Evolutionary conservation across 2,888 invertebrate species (phyloP).

Genomic region (Entomobrya proxima): DNA sequence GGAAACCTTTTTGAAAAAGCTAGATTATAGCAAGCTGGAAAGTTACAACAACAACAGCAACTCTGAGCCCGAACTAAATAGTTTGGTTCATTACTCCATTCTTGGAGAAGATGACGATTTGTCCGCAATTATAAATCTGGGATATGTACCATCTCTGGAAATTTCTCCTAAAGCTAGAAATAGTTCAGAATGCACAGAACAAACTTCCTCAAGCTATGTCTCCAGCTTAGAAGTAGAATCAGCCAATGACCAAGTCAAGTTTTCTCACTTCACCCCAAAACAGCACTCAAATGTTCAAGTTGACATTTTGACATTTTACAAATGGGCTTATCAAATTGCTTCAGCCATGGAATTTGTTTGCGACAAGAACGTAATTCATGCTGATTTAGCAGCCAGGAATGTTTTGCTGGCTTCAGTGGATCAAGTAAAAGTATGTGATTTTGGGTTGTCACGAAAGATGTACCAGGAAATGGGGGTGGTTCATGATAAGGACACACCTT

Average conservation of each 20-base stretch:
- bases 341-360: conserved; percentile 56
- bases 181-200: neutral
- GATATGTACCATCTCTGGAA: neutral
- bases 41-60: neutral
- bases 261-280: neutral
- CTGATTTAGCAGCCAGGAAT: conserved; percentile 54
- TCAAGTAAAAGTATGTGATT: conserved; percentile 54
- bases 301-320: neutral
- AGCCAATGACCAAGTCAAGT: neutral
- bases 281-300: neutral
- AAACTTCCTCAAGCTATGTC: neutral
- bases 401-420: conserved; percentile 19
- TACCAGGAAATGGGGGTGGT: conserved; percentile 42
- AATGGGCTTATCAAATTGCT: conserved; percentile 55
- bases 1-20: conserved; percentile 28
- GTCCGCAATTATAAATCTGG: neutral
- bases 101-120: neutral
- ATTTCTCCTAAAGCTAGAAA: neutral
- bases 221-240: neutral
- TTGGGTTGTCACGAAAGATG: conserved; percentile 55
- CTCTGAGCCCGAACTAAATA: neutral
- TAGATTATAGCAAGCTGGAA: neutral
- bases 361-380: conserved; percentile 40
- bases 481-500: conserved; percentile 50
- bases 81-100: neutral